A percentile compares a stretch with the other conserved stretches of the same genome.
Evolutionary conservation across 2,113 vertebrate genomes (phyloP).

Genomic region (human): GRCh38 chr6:163190001-163190500

Average conservation of each 20-base stretch:
- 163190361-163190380: not conserved
- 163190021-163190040: not conserved
- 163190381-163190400: not conserved
- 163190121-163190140: not conserved
- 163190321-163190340: not conserved
- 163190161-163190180: not conserved
- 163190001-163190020: not conserved
- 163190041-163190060: not conserved
- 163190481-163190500: not conserved
- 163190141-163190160: not conserved
- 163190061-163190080: not conserved
- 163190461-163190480: not conserved
- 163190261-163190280: not conserved
- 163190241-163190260: not conserved
- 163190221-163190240: not conserved
- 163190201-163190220: not conserved
- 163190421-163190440: no score
- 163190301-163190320: not conserved
- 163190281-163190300: no score
- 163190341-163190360: accelerated
- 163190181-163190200: not conserved
- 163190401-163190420: not conserved
- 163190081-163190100: not conserved
- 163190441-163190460: not conserved
- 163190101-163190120: not conserved